Conservation (phyloP, 2,113 vertebrate species). For the Sisor rabdophorus region DNA sequence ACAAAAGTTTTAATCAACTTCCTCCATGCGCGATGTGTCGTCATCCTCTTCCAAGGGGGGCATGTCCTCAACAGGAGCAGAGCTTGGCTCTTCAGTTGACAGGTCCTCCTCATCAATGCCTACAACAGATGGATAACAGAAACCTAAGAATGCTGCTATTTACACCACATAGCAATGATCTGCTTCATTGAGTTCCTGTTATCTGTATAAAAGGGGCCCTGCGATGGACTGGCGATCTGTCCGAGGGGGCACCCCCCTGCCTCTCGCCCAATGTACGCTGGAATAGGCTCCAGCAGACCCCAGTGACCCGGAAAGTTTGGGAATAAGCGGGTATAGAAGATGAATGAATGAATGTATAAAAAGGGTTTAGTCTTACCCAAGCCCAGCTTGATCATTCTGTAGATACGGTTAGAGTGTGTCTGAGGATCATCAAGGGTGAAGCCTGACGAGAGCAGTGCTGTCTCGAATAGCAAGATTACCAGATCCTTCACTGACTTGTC, state of each 20-base stretch:
- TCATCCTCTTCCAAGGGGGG: slow-evolving; percentile 91
- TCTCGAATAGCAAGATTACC: slow-evolving; percentile 76
- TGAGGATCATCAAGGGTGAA: slow-evolving; percentile 78
- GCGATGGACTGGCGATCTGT: too few species aligned
- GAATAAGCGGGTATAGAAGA: too few species aligned
- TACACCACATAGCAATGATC: background rate
- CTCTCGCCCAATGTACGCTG: too few species aligned
- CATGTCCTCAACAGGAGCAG: slow-evolving; percentile 86
- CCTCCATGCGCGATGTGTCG: slow-evolving; percentile 94
- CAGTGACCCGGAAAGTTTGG: too few species aligned
- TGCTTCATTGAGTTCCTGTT: background rate
- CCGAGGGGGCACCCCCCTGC: too few species aligned
- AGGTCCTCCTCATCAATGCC: slow-evolving; percentile 93
- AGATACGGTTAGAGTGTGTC: slow-evolving; percentile 78
- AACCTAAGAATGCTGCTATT: background rate
- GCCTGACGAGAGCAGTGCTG: slow-evolving; percentile 73
- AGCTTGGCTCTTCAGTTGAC: slow-evolving; percentile 70
- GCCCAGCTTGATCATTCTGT: slow-evolving; percentile 80
- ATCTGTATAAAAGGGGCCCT: too few species aligned
- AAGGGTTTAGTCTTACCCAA: slow-evolving; percentile 62
- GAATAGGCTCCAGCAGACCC: too few species aligned
- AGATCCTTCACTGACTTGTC: slow-evolving; percentile 78
- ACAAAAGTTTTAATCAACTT: slow-evolving; percentile 79
- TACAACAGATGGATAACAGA: slow-evolving; percentile 44
- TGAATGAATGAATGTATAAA: background rate